Conservation (phyloP, 2,888 invertebrate species). For the Adelphocoris suturalis region DNA sequence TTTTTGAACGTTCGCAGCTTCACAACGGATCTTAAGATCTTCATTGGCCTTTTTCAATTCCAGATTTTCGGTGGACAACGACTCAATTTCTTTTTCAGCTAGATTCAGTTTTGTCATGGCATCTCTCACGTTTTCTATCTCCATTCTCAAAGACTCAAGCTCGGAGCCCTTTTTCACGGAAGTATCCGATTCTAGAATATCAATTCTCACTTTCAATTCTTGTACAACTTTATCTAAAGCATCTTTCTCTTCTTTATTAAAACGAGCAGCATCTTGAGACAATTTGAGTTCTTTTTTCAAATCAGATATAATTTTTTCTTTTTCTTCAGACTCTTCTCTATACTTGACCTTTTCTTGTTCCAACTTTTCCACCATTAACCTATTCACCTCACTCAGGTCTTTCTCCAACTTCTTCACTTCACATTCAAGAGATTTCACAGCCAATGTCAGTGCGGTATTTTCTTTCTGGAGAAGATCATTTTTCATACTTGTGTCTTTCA, state of each 20-base stretch:
- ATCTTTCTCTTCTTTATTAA: not conserved
- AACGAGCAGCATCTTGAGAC: not conserved
- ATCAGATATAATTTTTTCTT: not conserved
- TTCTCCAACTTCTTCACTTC: constrained; percentile 4
- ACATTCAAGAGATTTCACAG: not conserved
- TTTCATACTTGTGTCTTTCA: not conserved
- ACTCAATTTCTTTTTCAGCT: constrained; percentile 52
- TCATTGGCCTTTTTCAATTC: constrained; percentile 43
- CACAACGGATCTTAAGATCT: not conserved
- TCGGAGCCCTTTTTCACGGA: constrained; percentile 27
- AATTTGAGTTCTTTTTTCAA: not conserved
- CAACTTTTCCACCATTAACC: not conserved
- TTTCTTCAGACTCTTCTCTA: constrained; percentile 33
- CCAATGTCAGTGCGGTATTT: constrained; percentile 35
- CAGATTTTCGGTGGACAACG: constrained; percentile 4
- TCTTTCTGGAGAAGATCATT: not conserved
- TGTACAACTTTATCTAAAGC: not conserved
- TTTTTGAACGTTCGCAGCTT: constrained; percentile 1
- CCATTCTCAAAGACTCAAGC: constrained; percentile 54
- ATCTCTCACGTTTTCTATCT: constrained; percentile 44
- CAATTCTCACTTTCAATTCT: constrained; percentile 47
- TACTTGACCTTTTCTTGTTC: constrained; percentile 18
- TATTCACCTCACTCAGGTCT: not conserved
- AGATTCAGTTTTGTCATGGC: constrained; percentile 9
- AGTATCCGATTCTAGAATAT: constrained; percentile 22